phyloP scores from a whole-genome alignment of 2,113 vertebrate species.

The Podarcis raffonei region DNA sequence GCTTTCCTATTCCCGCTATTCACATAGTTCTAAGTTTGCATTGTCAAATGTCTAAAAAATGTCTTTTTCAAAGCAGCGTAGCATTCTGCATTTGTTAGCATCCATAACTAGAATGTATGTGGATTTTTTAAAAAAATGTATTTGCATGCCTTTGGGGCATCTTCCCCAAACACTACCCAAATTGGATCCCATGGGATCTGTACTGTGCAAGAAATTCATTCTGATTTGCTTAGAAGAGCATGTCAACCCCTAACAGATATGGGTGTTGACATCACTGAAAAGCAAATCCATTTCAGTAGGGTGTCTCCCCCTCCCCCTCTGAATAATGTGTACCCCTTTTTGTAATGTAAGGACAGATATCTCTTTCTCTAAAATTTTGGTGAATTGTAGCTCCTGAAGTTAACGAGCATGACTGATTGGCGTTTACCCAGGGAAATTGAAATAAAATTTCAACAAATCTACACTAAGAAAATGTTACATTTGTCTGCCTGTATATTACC shows the following conservation, averaged over 20 bases:
- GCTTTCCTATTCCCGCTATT: neutral
- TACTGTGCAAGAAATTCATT: neutral
- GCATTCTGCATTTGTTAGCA: constrained; percentile 44
- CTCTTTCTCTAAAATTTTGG: neutral
- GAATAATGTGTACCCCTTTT: neutral
- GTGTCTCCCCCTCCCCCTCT: neutral
- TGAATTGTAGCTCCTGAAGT: constrained; percentile 48
- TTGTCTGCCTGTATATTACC: constrained; percentile 60
- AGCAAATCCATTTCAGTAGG: neutral
- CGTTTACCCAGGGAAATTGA: constrained; percentile 64
- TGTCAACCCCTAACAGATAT: neutral
- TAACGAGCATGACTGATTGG: constrained; percentile 54
- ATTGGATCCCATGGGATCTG: constrained; percentile 66
- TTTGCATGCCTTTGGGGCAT: constrained; percentile 49
- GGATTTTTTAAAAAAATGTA: constrained; percentile 30
- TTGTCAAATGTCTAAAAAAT: constrained; percentile 24
- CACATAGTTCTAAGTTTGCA: constrained; percentile 12
- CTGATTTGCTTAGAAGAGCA: constrained; percentile 38
- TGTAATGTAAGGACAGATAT: neutral
- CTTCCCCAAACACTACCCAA: constrained; percentile 53
- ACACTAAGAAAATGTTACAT: constrained; percentile 63
- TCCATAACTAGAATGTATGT: constrained; percentile 16
- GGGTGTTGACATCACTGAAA: rapidly evolving
- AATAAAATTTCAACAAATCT: constrained; percentile 51
- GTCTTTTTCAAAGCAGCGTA: neutral